A percentile compares a stretch with the other conserved stretches of the same genome.
These are phyloP conservation scores for Scaptomyza cyrtandrae DNA, from an alignment of 2,888 invertebrate species.

Conservation along the genomic window DNA sequence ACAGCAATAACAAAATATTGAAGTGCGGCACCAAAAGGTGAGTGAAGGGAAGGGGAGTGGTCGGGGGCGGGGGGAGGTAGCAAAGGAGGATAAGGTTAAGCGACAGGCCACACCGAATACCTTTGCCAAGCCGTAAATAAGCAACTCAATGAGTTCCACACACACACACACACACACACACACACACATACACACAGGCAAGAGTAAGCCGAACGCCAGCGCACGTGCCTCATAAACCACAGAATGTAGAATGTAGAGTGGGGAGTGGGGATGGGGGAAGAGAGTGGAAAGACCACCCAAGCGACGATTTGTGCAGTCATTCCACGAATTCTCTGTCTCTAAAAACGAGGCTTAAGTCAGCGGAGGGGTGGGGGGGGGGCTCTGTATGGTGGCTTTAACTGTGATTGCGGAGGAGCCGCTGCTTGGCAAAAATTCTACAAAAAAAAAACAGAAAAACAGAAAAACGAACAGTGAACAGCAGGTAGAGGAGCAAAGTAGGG, in stretches of 20 bases:
- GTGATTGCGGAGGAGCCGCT: conserved; percentile 43
- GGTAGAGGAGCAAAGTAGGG: background rate
- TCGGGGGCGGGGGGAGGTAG: background rate
- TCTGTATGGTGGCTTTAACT: conserved; percentile 10
- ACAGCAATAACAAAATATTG: conserved; percentile 1
- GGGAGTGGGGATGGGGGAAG: background rate
- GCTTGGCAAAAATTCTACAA: conserved; percentile 59
- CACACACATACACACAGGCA: conserved; percentile 20
- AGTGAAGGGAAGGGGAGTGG: too few relatives aligned
- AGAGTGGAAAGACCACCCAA: conserved; percentile 60
- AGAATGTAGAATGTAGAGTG: conserved; percentile 13
- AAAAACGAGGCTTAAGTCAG: conserved; percentile 11
- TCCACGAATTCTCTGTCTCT: conserved; percentile 70
- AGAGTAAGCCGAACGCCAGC: conserved; percentile 71
- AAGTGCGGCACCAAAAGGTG: conserved; percentile 3
- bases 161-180: too few relatives aligned
- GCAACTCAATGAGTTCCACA: conserved; percentile 77
- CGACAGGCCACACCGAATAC: conserved; percentile 63
- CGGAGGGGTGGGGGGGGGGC: too few relatives aligned
- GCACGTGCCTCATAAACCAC: conserved; percentile 78
- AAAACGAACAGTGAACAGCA: conserved; percentile 21
- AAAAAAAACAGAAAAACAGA: conserved; percentile 19
- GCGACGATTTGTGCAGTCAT: conserved; percentile 77
- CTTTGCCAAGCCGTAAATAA: conserved; percentile 71
- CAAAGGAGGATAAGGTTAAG: conserved; percentile 5